Percentiles rank a stretch among this genome's conserved stretches.
These are phyloP conservation scores for Rhyacophila evoluta DNA, from an alignment of 2,888 invertebrate species.

Conservation along the genomic window DNA sequence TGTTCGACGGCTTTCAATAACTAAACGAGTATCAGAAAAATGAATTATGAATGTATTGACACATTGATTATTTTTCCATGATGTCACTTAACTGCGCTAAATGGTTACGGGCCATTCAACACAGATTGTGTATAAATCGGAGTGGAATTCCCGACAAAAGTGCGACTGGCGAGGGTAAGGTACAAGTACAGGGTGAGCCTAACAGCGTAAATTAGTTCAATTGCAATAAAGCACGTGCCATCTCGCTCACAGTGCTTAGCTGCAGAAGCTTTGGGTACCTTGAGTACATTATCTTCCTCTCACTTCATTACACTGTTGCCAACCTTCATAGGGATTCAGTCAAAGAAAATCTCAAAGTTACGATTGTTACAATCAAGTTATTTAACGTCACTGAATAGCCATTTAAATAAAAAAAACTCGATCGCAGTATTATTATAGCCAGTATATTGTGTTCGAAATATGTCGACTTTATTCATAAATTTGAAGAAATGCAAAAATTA, in stretches of 20 bases:
- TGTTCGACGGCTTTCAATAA: too few species aligned
- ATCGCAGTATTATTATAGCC: too few species aligned
- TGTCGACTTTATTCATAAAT: too few species aligned
- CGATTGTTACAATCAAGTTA: too few species aligned
- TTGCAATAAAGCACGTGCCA: constrained; percentile 17
- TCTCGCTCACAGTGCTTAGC: not conserved
- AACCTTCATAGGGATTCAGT: not conserved
- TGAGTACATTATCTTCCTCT: not conserved
- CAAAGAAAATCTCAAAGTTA: too few species aligned
- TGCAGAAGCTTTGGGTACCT: not conserved
- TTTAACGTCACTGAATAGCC: too few species aligned
- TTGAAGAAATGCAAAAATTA: too few species aligned
- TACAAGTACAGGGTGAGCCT: not conserved
- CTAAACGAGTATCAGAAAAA: too few species aligned
- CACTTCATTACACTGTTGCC: not conserved
- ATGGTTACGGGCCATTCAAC: not conserved
- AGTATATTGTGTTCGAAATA: too few species aligned
- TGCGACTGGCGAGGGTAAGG: not conserved
- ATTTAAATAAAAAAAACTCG: too few species aligned
- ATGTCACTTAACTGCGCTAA: not conserved
- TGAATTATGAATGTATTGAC: too few species aligned
- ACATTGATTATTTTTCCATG: too few species aligned
- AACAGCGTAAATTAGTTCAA: constrained; percentile 15
- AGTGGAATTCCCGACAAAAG: not conserved
- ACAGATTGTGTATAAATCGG: not conserved